These are phyloP conservation scores for Pseudopleuronectes americanus DNA, from an alignment of 2,797 vertebrate species.

Conservation along the genomic window DNA sequence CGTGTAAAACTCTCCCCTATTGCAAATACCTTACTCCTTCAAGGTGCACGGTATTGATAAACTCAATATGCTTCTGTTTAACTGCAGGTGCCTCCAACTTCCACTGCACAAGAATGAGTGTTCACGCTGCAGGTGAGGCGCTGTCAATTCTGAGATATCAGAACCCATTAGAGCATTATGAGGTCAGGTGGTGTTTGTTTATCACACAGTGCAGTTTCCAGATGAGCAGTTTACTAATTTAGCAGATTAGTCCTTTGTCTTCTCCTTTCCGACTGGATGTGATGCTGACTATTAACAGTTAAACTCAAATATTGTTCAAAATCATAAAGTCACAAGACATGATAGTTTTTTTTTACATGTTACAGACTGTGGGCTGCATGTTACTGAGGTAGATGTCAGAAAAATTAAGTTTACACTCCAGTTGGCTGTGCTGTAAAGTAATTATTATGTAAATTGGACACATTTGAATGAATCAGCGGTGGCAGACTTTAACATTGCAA, in stretches of 20 bases:
- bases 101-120: not conserved
- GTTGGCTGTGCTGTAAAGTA: not conserved
- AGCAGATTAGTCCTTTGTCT: conserved; percentile 1
- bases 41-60: not conserved
- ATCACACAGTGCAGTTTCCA: not conserved
- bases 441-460: too few relatives aligned
- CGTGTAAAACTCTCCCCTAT: not conserved
- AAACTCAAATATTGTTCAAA: too few relatives aligned
- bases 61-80: conserved; percentile 1
- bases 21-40: not conserved
- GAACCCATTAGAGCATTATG: not conserved
- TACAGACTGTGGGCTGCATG: too few relatives aligned
- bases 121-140: not conserved
- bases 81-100: not conserved
- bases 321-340: not conserved
- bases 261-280: not conserved
- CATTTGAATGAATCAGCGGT: too few relatives aligned
- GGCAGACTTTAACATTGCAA: too few relatives aligned
- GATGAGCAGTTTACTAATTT: conserved; percentile 1
- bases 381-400: conserved; percentile 3
- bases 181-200: not conserved
- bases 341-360: too few relatives aligned
- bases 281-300: not conserved
- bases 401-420: not conserved
- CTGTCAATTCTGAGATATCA: not conserved